These are phyloP conservation scores for Phalacrocorax carbo DNA, from an alignment of 2,113 vertebrate genomes.

Conservation along the genomic window DNA sequence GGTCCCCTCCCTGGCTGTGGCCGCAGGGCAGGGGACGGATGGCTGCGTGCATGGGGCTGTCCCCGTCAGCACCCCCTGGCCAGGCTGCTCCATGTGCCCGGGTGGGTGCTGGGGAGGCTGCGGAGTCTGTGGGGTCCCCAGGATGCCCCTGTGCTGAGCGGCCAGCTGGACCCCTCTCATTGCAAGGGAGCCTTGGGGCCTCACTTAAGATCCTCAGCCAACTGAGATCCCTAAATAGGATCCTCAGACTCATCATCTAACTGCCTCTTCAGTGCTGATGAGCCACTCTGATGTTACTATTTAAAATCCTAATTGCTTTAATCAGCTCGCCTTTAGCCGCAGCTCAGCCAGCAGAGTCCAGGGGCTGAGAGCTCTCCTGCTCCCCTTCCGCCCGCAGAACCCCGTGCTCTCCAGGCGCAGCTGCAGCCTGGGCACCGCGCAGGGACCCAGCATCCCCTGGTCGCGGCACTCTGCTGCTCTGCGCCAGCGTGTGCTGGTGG, in stretches of 20 bases:
- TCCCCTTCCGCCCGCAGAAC: neutral
- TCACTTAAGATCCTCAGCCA: neutral
- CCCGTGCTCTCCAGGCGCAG: fast-evolving
- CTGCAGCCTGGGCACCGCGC: fast-evolving
- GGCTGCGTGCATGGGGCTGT: fast-evolving
- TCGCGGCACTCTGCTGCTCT: neutral
- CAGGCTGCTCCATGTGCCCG: neutral
- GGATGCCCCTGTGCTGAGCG: neutral
- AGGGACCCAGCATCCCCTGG: fast-evolving
- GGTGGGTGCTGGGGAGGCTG: fast-evolving
- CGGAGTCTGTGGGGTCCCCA: neutral
- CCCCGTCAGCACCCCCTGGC: neutral
- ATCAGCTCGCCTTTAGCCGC: slow-evolving; percentile 47
- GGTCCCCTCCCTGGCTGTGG: neutral
- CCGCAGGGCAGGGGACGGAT: neutral
- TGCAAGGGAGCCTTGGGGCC: neutral
- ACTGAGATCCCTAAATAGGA: slow-evolving; percentile 34
- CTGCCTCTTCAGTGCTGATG: slow-evolving; percentile 59
- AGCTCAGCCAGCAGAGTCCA: neutral
- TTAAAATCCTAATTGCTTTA: slow-evolving; percentile 62
- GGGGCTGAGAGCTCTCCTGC: neutral
- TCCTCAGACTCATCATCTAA: slow-evolving; percentile 47
- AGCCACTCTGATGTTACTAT: slow-evolving; percentile 59
- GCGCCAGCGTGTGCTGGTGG: fast-evolving
- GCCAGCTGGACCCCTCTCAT: fast-evolving